Conservation (phyloP, 2,888 invertebrate genomes). For the Augiades crinisus region DNA sequence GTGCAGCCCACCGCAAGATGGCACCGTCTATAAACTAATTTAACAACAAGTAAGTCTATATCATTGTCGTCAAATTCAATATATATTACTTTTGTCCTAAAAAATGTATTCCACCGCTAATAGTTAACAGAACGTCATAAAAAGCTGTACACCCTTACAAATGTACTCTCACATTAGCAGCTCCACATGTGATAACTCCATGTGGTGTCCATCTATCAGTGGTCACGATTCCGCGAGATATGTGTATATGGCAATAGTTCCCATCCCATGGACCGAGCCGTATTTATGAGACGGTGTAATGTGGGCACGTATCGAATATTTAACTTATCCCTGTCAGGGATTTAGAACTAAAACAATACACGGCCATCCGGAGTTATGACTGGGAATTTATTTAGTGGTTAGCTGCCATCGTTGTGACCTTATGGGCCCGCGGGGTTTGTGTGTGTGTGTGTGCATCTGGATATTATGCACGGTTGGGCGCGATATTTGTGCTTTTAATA, state of each 20-base stretch:
- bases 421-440: constrained; percentile 13
- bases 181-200: constrained; percentile 14
- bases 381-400: constrained; percentile 23
- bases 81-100: too few species aligned
- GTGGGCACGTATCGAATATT: constrained; percentile 43
- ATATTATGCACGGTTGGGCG: constrained; percentile 15
- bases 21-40: too few species aligned
- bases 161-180: constrained; percentile 2
- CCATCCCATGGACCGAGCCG: constrained; percentile 31
- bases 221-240: constrained; percentile 42
- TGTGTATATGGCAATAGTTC: constrained; percentile 30
- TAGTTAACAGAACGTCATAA: too few species aligned
- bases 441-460: constrained; percentile 5
- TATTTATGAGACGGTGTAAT: constrained; percentile 43
- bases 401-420: constrained; percentile 23
- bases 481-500: background rate
- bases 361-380: constrained; percentile 24
- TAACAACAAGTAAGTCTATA: too few species aligned
- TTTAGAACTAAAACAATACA: constrained; percentile 27
- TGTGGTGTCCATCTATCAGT: constrained; percentile 36
- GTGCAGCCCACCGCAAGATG: too few species aligned
- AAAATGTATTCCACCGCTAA: too few species aligned
- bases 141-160: too few species aligned
- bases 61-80: too few species aligned
- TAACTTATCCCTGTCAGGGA: constrained; percentile 34